These are phyloP conservation scores for Molorchus minor DNA, from an alignment of 2,888 invertebrate species.

Conservation along the genomic window DNA sequence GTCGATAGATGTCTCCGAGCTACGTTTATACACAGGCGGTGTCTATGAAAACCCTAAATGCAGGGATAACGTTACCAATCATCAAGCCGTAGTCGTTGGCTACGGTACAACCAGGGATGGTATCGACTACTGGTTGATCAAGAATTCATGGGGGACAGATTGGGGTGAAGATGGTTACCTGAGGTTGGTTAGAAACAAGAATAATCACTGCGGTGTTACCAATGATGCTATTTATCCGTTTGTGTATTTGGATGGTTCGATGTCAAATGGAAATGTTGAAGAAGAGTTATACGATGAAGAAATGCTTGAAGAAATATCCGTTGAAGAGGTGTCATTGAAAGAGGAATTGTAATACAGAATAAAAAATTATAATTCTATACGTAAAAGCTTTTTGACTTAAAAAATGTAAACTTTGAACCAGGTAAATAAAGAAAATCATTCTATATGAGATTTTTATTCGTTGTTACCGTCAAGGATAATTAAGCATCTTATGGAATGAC, in stretches of 20 bases:
- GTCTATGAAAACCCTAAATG: background rate
- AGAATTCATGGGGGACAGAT: conserved; percentile 69
- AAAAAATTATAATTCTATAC: too few species aligned
- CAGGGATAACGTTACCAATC: conserved; percentile 65
- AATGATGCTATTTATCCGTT: conserved; percentile 47
- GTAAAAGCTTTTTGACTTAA: too few species aligned
- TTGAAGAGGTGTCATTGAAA: too few species aligned
- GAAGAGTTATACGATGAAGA: too few species aligned
- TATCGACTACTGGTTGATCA: conserved; percentile 71
- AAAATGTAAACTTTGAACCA: too few species aligned
- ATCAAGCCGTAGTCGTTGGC: conserved; percentile 81
- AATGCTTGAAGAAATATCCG: too few species aligned
- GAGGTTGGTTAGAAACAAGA: conserved; percentile 41
- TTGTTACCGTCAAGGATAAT: too few species aligned
- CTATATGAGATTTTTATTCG: too few species aligned
- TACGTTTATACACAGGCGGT: background rate
- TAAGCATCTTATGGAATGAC: too few species aligned
- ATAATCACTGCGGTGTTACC: conserved; percentile 86
- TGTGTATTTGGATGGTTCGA: background rate
- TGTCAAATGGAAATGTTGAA: too few species aligned
- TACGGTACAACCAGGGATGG: conserved; percentile 72
- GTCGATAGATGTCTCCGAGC: background rate
- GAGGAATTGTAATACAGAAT: too few species aligned
- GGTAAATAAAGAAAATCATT: too few species aligned
- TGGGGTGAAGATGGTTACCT: conserved; percentile 49